Conservation (phyloP, 2,113 vertebrate species). For the Nesogale talazaci region DNA sequence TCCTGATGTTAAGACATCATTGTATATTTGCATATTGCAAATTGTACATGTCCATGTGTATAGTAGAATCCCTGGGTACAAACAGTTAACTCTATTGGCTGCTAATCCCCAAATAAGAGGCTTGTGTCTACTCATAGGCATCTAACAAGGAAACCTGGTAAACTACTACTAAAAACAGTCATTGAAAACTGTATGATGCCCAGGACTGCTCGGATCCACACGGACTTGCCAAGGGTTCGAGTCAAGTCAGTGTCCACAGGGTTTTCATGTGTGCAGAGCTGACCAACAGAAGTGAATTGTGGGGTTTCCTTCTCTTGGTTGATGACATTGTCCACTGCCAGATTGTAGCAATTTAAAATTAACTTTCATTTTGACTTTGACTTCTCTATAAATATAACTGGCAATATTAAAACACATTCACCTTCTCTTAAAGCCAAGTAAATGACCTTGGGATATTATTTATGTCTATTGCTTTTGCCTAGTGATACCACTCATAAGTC, state of each 20-base stretch:
- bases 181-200: neutral
- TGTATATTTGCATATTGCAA: neutral
- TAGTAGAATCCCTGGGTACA: neutral
- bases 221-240: neutral
- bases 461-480: neutral
- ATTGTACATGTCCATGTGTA: neutral
- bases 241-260: neutral
- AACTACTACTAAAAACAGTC: neutral
- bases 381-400: slow-evolving; percentile 45
- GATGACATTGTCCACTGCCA: neutral
- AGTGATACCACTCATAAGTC: slow-evolving; percentile 11
- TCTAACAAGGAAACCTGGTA: neutral
- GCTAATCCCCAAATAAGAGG: neutral
- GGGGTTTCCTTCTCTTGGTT: neutral
- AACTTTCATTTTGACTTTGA: neutral
- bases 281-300: slow-evolving; percentile 18
- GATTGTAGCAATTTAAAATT: slow-evolving; percentile 20
- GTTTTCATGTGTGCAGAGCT: neutral
- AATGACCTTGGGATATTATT: slow-evolving; percentile 28
- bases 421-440: neutral
- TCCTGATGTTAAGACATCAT: neutral
- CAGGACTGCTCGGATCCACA: neutral
- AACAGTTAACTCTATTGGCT: neutral
- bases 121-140: neutral
- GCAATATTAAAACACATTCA: slow-evolving; percentile 18